These are phyloP conservation scores for Amblyopsis hoosieri DNA, from an alignment of 2,797 vertebrate species.

Conservation along the genomic window DNA sequence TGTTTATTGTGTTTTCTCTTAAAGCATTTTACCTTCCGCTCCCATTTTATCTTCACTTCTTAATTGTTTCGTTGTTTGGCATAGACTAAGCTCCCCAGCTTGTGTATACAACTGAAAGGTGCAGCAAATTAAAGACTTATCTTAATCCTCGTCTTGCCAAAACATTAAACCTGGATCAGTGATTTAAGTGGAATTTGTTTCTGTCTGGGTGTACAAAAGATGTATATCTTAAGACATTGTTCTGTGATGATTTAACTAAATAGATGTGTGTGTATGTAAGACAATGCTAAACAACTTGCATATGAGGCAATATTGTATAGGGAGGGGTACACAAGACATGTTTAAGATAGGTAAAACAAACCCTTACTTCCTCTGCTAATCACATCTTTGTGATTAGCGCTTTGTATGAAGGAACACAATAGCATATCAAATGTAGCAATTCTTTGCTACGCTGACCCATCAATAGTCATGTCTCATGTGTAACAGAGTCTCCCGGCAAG, in stretches of 20 bases:
- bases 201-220: constrained; percentile 11
- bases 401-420: constrained; percentile 45
- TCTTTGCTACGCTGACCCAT: constrained; percentile 50
- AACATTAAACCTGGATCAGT: constrained; percentile 62
- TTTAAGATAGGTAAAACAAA: constrained; percentile 16
- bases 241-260: constrained; percentile 30
- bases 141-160: constrained; percentile 66
- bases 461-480: constrained; percentile 62
- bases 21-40: constrained; percentile 42
- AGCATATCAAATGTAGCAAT: constrained; percentile 45
- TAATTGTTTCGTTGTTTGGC: constrained; percentile 65
- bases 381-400: constrained; percentile 12
- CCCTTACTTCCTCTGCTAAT: constrained; percentile 28
- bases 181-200: constrained; percentile 40
- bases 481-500: constrained; percentile 47
- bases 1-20: constrained; percentile 22
- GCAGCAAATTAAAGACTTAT: constrained; percentile 67
- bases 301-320: constrained; percentile 4
- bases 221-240: constrained; percentile 13
- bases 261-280: constrained; percentile 20
- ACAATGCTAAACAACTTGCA: constrained; percentile 17
- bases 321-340: constrained; percentile 20
- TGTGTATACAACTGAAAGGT: constrained; percentile 68
- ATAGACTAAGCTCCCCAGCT: constrained; percentile 58
- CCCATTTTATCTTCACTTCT: constrained; percentile 58